Evolutionary conservation across 2,888 invertebrate genomes (phyloP).

Genomic region (Malthinus seriepunctatus): DNA sequence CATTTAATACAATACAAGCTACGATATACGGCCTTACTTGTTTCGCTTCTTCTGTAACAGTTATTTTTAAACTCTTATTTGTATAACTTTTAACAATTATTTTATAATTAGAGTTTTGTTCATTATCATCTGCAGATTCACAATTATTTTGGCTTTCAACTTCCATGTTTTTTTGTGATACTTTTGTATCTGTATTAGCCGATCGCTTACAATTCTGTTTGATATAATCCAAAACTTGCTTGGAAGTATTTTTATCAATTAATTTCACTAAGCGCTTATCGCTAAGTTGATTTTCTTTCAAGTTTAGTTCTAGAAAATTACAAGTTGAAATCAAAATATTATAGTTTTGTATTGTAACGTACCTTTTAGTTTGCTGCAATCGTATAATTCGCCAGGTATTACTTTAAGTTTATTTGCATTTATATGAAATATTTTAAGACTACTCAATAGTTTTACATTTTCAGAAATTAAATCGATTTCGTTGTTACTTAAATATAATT

Average conservation of each 20-base stretch:
- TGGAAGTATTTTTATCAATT: constrained; percentile 73
- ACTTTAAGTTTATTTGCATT: constrained; percentile 67
- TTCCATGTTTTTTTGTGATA: constrained; percentile 37
- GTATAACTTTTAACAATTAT: constrained; percentile 44
- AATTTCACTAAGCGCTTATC: constrained; percentile 76
- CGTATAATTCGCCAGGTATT: constrained; percentile 71
- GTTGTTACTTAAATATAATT: constrained; percentile 69
- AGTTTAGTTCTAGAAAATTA: constrained; percentile 64
- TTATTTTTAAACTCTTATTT: constrained; percentile 35
- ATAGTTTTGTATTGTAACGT: constrained; percentile 25
- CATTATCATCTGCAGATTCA: constrained; percentile 43
- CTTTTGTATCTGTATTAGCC: constrained; percentile 21
- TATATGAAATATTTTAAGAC: constrained; percentile 72
- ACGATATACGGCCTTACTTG: constrained; percentile 71
- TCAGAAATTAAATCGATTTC: constrained; percentile 64
- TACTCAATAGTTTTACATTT: constrained; percentile 60
- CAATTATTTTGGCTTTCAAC: constrained; percentile 54
- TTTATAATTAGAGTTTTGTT: constrained; percentile 45
- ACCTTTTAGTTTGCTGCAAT: constrained; percentile 75
- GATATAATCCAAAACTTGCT: constrained; percentile 77
- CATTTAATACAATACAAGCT: constrained; percentile 70
- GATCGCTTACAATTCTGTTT: constrained; percentile 64
- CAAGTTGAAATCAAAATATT: background rate
- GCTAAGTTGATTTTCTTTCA: constrained; percentile 73
- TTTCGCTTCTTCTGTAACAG: constrained; percentile 52